phyloP scores from a whole-genome alignment of 2,888 invertebrate genomes.

The Eupithecia subfuscata region DNA sequence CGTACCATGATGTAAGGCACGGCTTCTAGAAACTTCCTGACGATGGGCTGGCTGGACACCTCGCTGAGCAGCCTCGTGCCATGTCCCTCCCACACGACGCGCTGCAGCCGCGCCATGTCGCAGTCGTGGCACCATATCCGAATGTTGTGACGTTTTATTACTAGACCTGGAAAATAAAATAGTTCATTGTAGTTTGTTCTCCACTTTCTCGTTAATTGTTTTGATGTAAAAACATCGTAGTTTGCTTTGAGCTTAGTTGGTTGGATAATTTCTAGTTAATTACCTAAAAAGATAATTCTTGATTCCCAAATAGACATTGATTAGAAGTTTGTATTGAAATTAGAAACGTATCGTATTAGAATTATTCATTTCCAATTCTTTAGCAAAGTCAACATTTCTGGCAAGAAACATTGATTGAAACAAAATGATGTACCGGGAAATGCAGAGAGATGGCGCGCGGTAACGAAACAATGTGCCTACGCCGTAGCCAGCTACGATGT shows the following conservation, averaged over 20 bases:
- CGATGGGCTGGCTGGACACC: conserved; percentile 92
- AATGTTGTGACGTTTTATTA: conserved; percentile 94
- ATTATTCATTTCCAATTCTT: too few species aligned
- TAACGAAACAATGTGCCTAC: neutral
- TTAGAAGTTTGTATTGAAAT: too few species aligned
- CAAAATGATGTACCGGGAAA: too few species aligned
- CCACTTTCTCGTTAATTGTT: neutral
- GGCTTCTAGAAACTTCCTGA: conserved; percentile 94
- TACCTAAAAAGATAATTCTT: too few species aligned
- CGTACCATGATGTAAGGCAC: conserved; percentile 96
- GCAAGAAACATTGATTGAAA: neutral
- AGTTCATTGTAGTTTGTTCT: neutral
- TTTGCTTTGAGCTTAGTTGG: neutral
- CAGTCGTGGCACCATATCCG: conserved; percentile 98
- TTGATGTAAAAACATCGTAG: neutral
- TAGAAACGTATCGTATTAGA: too few species aligned
- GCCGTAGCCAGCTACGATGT: too few species aligned
- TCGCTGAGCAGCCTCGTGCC: conserved; percentile 92
- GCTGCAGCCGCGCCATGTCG: conserved; percentile 93
- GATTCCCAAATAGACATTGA: too few species aligned
- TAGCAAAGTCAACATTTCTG: neutral
- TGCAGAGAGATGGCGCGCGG: neutral
- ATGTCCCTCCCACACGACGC: conserved; percentile 95
- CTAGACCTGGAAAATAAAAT: conserved; percentile 83
- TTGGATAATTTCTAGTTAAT: too few species aligned